Percentiles rank a stretch among this genome's conserved stretches.
These are phyloP conservation scores for Struthio camelus DNA, from an alignment of 2,113 vertebrate species.

Conservation along the genomic window DNA sequence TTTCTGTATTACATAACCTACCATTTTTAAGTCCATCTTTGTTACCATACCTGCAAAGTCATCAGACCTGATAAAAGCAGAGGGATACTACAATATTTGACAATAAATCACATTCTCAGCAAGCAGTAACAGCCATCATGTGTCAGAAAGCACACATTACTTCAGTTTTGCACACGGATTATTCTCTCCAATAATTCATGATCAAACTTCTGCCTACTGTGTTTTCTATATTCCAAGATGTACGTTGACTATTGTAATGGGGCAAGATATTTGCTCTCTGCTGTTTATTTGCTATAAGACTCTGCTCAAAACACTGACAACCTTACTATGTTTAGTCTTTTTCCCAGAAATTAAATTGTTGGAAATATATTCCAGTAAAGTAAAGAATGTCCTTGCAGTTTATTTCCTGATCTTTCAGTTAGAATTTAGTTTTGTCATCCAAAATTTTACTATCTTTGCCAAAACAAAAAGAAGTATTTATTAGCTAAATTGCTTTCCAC, in stretches of 20 bases:
- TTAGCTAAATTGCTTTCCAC: neutral
- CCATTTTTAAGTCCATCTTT: constrained; percentile 64
- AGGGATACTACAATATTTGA: constrained; percentile 38
- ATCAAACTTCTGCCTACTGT: constrained; percentile 32
- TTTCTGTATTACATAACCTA: constrained; percentile 66
- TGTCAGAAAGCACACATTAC: constrained; percentile 2
- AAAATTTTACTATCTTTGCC: neutral
- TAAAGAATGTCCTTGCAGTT: neutral
- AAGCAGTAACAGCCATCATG: constrained; percentile 34
- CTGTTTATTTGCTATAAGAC: neutral
- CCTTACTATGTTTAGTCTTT: neutral
- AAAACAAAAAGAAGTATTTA: neutral
- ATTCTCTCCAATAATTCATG: constrained; percentile 30
- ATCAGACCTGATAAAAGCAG: constrained; percentile 65
- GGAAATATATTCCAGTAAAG: constrained; percentile 10
- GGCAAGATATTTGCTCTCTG: neutral
- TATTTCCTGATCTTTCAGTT: neutral
- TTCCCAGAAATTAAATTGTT: neutral
- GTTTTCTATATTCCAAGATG: constrained; percentile 34
- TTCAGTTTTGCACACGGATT: constrained; percentile 39
- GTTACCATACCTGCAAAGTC: constrained; percentile 57
- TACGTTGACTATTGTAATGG: neutral
- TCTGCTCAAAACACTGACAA: neutral
- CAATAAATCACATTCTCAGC: constrained; percentile 61
- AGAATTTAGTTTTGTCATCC: neutral